Conservation (phyloP, 2,888 invertebrate species). For the Bembecia ichneumoniformis region DNA sequence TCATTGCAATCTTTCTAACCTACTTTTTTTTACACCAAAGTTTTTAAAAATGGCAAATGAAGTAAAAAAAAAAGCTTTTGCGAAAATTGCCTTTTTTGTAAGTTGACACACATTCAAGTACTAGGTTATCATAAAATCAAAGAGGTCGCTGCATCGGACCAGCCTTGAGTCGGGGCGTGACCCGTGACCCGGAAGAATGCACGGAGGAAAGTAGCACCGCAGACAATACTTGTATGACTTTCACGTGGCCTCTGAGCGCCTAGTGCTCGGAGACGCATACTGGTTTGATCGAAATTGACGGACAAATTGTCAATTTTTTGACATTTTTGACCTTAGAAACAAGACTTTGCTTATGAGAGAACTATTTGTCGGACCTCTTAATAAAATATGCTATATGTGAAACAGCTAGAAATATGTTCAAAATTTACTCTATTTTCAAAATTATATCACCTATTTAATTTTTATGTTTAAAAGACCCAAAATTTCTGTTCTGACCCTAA, state of each 20-base stretch:
- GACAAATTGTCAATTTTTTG: neutral
- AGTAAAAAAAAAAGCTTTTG: neutral
- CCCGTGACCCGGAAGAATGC: conserved; percentile 33
- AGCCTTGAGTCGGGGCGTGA: conserved; percentile 31
- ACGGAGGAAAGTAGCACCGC: conserved; percentile 39
- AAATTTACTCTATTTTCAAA: no score
- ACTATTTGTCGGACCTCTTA: no score
- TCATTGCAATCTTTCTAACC: no score
- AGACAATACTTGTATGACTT: conserved; percentile 38
- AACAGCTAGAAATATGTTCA: no score
- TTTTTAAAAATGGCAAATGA: no score
- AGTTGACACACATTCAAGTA: conserved; percentile 15
- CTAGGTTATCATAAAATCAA: conserved; percentile 37
- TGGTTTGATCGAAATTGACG: conserved; percentile 1
- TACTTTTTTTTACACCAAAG: no score
- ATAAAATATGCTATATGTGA: no score
- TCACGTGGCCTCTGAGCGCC: conserved; percentile 38
- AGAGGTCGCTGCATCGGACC: conserved; percentile 35
- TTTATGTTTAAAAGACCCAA: no score
- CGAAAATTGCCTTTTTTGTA: neutral
- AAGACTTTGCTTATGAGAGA: no score
- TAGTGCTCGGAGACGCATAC: conserved; percentile 22
- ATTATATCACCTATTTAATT: no score
- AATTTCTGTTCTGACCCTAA: no score
- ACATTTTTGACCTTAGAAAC: no score